A percentile compares a stretch with the other conserved stretches of the same genome.
Conservation (phyloP, 2,113 vertebrate species). For the Hydrochoerus hydrochaeris region DNA sequence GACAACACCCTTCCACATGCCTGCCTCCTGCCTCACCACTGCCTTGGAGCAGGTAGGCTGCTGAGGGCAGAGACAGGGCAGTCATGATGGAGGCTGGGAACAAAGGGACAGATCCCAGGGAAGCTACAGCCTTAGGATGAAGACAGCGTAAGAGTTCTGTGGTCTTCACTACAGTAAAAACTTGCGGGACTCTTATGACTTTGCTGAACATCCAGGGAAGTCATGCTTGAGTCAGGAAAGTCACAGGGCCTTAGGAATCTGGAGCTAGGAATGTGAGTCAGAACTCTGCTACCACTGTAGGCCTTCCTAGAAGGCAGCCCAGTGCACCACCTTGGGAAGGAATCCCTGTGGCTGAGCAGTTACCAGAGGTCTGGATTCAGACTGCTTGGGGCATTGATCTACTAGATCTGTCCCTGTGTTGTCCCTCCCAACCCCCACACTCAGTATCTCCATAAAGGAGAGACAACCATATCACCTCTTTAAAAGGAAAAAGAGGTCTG, state of each 20-base stretch:
- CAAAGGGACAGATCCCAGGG: neutral
- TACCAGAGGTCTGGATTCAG: neutral
- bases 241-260: neutral
- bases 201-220: neutral
- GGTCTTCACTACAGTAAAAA: neutral
- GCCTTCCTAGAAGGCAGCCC: neutral
- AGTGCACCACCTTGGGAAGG: neutral
- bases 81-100: neutral
- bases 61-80: neutral
- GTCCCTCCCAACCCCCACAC: neutral
- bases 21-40: neutral
- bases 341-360: neutral
- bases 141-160: neutral
- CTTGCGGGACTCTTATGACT: neutral
- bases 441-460: neutral
- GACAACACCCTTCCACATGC: neutral
- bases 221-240: neutral
- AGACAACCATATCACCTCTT: neutral
- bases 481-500: neutral
- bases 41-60: neutral
- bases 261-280: neutral
- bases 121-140: neutral
- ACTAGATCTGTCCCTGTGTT: neutral
- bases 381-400: neutral
- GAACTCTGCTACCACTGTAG: neutral